These are phyloP conservation scores for Manduca sexta DNA, from an alignment of 1,140 invertebrate species.

Conservation along the genomic window DNA sequence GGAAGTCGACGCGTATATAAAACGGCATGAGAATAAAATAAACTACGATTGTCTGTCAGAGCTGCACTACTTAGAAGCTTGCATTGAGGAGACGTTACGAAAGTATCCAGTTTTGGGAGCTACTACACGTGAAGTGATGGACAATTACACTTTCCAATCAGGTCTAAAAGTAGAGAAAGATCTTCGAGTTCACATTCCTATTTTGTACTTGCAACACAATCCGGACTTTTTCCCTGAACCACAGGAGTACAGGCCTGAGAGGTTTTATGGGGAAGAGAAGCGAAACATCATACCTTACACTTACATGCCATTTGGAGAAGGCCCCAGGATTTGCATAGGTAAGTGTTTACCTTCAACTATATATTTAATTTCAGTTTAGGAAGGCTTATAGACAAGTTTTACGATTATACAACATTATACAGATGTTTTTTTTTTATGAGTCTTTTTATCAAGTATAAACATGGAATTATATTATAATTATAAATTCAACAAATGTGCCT, in stretches of 20 bases:
- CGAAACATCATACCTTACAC: constrained; percentile 29
- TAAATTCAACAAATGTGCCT: no score
- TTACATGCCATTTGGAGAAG: constrained; percentile 78
- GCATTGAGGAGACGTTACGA: constrained; percentile 36
- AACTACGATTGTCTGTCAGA: constrained; percentile 39
- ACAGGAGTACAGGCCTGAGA: constrained; percentile 69
- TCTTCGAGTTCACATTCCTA: constrained; percentile 27
- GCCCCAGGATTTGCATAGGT: constrained; percentile 78
- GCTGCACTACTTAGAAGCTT: constrained; percentile 39
- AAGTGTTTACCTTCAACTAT: no score
- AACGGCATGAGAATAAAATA: constrained; percentile 7
- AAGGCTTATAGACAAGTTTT: no score
- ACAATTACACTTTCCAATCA: constrained; percentile 53
- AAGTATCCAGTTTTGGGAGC: constrained; percentile 43
- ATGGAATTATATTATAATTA: no score
- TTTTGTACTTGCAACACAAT: constrained; percentile 66
- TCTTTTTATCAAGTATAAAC: no score
- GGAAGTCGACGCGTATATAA: constrained; percentile 50
- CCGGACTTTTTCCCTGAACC: constrained; percentile 68
- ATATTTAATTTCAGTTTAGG: no score
- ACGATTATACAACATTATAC: no score
- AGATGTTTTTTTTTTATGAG: no score
- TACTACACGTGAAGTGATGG: constrained; percentile 29
- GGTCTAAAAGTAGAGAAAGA: constrained; percentile 31
- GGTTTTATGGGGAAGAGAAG: constrained; percentile 67